These are phyloP conservation scores for Acrossocheilus wenchowensis DNA, from an alignment of 2,797 vertebrate species.

Conservation along the genomic window DNA sequence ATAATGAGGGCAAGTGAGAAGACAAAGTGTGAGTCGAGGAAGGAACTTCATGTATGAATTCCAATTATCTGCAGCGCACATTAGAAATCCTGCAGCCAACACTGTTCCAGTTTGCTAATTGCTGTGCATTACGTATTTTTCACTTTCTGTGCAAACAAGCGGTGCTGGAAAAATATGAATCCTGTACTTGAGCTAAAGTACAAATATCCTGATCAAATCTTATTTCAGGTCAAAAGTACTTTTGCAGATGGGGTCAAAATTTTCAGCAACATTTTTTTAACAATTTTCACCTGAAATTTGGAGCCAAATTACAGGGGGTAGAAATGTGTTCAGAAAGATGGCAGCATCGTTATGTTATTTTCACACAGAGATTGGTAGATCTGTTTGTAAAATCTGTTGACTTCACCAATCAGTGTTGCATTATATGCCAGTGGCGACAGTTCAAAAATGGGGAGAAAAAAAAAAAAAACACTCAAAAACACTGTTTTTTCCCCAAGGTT, in stretches of 20 bases:
- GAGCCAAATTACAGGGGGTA: neutral
- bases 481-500: neutral
- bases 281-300: neutral
- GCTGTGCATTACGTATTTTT: neutral
- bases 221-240: neutral
- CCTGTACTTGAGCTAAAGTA: neutral
- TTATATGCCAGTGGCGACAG: no score
- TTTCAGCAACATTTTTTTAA: neutral
- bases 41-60: conserved; percentile 8
- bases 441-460: no score
- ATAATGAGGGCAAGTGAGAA: neutral
- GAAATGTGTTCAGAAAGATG: neutral
- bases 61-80: conserved; percentile 8
- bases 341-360: neutral
- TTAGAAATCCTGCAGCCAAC: conserved; percentile 8
- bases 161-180: neutral
- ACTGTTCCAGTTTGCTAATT: neutral
- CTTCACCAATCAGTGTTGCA: neutral
- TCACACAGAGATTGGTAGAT: neutral
- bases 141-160: neutral
- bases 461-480: no score
- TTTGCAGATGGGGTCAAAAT: neutral
- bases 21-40: neutral
- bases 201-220: neutral
- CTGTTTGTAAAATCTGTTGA: neutral